A percentile compares a stretch with the other conserved stretches of the same genome.
phyloP scores from a whole-genome alignment of 2,113 vertebrate genomes.

The Oryzias woworae region DNA sequence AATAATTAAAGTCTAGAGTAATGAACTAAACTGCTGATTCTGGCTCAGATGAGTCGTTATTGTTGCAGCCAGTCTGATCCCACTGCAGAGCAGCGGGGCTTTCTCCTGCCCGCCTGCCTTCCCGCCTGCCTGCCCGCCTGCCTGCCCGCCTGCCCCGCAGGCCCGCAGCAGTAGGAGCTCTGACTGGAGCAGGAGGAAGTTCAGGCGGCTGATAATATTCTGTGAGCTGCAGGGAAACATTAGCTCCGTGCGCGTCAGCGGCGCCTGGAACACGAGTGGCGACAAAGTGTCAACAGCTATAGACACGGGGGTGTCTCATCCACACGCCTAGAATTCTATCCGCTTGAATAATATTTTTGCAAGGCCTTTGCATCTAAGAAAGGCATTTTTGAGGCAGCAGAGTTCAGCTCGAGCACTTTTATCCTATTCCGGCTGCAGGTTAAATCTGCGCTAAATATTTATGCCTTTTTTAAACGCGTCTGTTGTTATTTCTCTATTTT shows the following conservation, averaged over 20 bases:
- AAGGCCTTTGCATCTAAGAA: background rate
- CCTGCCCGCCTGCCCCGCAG: no score
- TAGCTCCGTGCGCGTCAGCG: slow-evolving; percentile 28
- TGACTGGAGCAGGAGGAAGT: slow-evolving; percentile 2
- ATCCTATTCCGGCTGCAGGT: background rate
- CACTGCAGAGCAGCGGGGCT: no score
- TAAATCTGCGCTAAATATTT: background rate
- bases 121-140: no score
- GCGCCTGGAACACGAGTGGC: slow-evolving; percentile 29
- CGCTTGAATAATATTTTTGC: background rate
- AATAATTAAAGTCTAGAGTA: no score
- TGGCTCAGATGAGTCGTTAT: no score
- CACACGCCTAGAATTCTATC: background rate
- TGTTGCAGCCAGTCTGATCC: no score
- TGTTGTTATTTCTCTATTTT: background rate
- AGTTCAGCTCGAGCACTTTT: background rate
- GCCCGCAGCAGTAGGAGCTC: background rate
- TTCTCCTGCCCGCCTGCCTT: no score
- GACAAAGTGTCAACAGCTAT: slow-evolving; percentile 28
- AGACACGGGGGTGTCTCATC: background rate
- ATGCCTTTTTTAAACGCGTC: background rate
- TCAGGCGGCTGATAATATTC: background rate
- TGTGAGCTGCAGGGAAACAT: slow-evolving; percentile 27
- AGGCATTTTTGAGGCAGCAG: background rate
- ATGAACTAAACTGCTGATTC: no score